Evolutionary conservation across 1,140 invertebrate species (phyloP).

Genomic region (Caenorhabditis latens): DNA sequence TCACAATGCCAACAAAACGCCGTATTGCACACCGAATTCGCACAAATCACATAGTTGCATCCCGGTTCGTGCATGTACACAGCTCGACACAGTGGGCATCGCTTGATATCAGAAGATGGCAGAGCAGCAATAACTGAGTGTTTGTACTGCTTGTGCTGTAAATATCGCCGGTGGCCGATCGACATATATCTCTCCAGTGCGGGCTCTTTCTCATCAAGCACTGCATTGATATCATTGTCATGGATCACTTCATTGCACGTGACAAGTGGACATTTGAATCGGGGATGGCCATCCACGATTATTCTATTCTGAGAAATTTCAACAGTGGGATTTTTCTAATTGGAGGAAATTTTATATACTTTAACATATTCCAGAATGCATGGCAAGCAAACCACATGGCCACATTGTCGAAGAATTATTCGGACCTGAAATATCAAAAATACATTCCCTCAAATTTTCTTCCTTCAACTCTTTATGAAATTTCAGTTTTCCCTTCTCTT

Average conservation of each 20-base stretch:
- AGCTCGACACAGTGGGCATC: constrained; percentile 27
- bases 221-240: constrained; percentile 48
- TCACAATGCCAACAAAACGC: constrained; percentile 40
- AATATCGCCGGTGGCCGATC: constrained; percentile 9
- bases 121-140: constrained; percentile 21
- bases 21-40: constrained; percentile 17
- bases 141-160: constrained; percentile 39
- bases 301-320: background rate
- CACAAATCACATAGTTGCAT: constrained; percentile 52
- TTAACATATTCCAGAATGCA: constrained; percentile 16
- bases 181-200: constrained; percentile 43
- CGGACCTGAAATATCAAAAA: background rate
- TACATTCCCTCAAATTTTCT: too few relatives aligned
- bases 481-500: background rate
- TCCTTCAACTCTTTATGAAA: background rate
- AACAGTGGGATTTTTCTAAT: too few relatives aligned
- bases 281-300: constrained; percentile 11
- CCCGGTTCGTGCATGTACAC: constrained; percentile 26
- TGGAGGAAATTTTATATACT: background rate
- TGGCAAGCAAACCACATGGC: background rate
- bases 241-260: constrained; percentile 14
- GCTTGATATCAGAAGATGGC: constrained; percentile 25
- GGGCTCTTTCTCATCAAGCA: constrained; percentile 37
- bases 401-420: constrained; percentile 47
- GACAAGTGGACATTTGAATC: constrained; percentile 27